These are phyloP conservation scores for Calyptomena viridis DNA, from an alignment of 2,113 vertebrate genomes.

Conservation along the genomic window DNA sequence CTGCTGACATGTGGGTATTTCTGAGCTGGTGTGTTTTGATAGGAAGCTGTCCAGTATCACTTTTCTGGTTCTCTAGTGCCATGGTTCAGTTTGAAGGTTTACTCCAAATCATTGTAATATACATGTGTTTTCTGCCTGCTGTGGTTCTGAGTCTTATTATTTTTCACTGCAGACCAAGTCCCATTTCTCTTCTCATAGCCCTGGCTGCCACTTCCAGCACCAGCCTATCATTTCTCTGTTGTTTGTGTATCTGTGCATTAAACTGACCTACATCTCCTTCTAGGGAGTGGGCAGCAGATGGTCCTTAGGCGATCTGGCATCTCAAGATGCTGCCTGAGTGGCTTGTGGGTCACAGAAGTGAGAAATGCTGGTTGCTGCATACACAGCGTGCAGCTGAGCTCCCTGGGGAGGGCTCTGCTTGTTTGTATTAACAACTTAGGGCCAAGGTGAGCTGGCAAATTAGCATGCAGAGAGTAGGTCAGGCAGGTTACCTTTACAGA, in stretches of 20 bases:
- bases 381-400: not conserved
- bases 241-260: not conserved
- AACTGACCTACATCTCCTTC: not conserved
- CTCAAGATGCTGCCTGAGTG: not conserved
- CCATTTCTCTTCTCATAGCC: not conserved
- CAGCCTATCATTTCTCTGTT: not conserved
- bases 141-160: not conserved
- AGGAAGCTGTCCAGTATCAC: not conserved
- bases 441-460: rapidly evolving
- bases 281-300: not conserved
- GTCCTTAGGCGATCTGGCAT: not conserved
- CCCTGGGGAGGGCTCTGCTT: not conserved
- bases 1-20: not conserved
- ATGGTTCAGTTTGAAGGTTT: not conserved
- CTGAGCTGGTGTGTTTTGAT: not conserved
- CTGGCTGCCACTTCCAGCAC: not conserved
- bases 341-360: not conserved
- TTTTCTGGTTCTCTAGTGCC: not conserved
- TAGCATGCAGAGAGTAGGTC: not conserved
- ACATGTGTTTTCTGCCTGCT: not conserved
- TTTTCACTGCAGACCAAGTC: not conserved
- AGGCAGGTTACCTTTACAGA: not conserved
- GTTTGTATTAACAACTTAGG: not conserved
- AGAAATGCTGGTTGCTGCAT: not conserved
- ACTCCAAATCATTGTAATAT: not conserved